Percentiles rank a stretch among this genome's conserved stretches.
phyloP scores from a whole-genome alignment of 2,888 invertebrate species.

The Drosophila anomalata region DNA sequence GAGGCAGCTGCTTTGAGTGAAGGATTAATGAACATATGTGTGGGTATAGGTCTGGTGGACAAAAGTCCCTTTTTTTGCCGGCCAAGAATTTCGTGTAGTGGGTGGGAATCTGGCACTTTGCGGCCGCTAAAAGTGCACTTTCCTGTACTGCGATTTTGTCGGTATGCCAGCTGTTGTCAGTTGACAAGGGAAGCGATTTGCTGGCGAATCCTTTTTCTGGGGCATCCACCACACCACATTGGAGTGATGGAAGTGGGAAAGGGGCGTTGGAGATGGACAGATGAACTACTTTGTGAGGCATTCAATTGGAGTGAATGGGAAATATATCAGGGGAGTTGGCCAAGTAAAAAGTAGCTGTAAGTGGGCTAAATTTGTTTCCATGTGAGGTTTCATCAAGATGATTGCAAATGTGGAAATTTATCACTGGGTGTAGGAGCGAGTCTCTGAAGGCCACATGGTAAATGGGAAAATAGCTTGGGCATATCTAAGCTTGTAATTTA shows the following conservation, averaged over 20 bases:
- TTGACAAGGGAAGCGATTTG: slow-evolving; percentile 46
- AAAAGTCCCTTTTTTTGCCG: slow-evolving; percentile 9
- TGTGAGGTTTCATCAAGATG: slow-evolving; percentile 16
- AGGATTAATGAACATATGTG: slow-evolving; percentile 61
- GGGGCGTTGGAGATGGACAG: slow-evolving; percentile 34
- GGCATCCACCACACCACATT: slow-evolving; percentile 31
- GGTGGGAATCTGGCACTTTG: slow-evolving; percentile 55
- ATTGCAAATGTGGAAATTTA: slow-evolving; percentile 3
- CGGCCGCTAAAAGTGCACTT: slow-evolving; percentile 75
- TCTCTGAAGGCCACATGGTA: not conserved
- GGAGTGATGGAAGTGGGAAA: not conserved
- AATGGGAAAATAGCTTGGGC: not conserved
- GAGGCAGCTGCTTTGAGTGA: slow-evolving; percentile 60
- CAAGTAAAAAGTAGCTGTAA: slow-evolving; percentile 35
- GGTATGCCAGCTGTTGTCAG: slow-evolving; percentile 62
- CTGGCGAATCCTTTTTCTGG: slow-evolving; percentile 22
- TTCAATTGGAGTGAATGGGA: slow-evolving; percentile 33
- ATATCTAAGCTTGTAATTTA: not conserved
- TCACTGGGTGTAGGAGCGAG: not conserved
- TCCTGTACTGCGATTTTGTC: slow-evolving; percentile 61
- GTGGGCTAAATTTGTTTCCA: slow-evolving; percentile 39
- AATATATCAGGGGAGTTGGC: slow-evolving; percentile 28
- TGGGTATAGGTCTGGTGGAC: slow-evolving; percentile 29
- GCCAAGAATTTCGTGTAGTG: slow-evolving; percentile 10
- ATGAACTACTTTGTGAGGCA: slow-evolving; percentile 48